These are phyloP conservation scores for Brevimyrus niger DNA, from an alignment of 2,113 vertebrate genomes.

Conservation along the genomic window DNA sequence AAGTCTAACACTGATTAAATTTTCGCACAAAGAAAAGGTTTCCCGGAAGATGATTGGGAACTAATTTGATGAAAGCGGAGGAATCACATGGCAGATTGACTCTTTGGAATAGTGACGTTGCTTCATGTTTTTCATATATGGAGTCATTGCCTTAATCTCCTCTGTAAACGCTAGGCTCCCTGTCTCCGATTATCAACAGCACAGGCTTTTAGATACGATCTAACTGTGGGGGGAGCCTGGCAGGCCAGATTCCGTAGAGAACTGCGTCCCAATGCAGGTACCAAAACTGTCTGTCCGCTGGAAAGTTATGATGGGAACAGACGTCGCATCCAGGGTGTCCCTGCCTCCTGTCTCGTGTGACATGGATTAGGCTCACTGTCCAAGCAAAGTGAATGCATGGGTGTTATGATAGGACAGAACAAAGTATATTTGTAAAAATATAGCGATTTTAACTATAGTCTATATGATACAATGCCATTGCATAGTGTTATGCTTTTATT, in stretches of 20 bases:
- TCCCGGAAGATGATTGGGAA: slow-evolving; percentile 5
- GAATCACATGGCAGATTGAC: slow-evolving; percentile 17
- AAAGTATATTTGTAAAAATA: not conserved
- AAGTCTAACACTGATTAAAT: not conserved
- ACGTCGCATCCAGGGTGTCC: not conserved
- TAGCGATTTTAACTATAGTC: not conserved
- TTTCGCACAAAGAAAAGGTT: not conserved
- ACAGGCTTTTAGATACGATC: not conserved
- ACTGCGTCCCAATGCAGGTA: not conserved
- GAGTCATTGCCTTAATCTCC: not conserved
- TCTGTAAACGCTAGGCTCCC: not conserved
- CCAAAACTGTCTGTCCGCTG: not conserved
- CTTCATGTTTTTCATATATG: slow-evolving; percentile 1
- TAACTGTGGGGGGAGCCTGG: not conserved
- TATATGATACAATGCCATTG: not conserved
- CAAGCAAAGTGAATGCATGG: not conserved
- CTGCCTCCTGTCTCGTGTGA: not conserved
- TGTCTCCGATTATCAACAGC: not conserved
- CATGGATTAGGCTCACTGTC: not conserved
- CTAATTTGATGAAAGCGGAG: slow-evolving; percentile 13
- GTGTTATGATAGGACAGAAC: not conserved
- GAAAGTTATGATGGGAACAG: not conserved
- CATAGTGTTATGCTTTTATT: too few species aligned
- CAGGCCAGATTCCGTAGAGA: not conserved
- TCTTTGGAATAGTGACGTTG: not conserved